A percentile compares a stretch with the other conserved stretches of the same genome.
These are phyloP conservation scores for Tachystola acroxantha DNA, from an alignment of 2,888 invertebrate species.

Conservation along the genomic window DNA sequence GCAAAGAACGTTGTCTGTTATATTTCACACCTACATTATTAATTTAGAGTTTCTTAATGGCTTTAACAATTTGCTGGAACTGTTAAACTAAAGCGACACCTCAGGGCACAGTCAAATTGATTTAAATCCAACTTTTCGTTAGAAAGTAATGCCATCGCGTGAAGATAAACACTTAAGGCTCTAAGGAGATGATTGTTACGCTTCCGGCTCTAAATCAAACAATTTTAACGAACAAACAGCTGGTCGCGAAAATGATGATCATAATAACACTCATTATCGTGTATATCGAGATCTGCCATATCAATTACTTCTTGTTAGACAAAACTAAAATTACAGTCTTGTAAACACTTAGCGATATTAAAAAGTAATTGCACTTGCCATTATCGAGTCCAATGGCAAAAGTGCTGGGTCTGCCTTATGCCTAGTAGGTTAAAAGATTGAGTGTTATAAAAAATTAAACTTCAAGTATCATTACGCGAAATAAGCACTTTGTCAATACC, in stretches of 20 bases:
- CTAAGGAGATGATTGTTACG: conserved; percentile 25
- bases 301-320: conserved; percentile 35
- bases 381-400: conserved; percentile 11
- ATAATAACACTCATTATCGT: conserved; percentile 35
- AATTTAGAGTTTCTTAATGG: conserved; percentile 4
- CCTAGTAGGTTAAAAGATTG: conserved; percentile 8
- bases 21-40: conserved; percentile 1
- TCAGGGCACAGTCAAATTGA: conserved; percentile 22
- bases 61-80: conserved; percentile 4
- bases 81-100: conserved; percentile 4
- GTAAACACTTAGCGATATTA: conserved; percentile 17
- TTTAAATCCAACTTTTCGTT: conserved; percentile 32
- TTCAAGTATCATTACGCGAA: conserved; percentile 10
- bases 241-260: conserved; percentile 24
- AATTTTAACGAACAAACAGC: conserved; percentile 24
- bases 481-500: conserved; percentile 10
- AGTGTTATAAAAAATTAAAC: conserved; percentile 7
- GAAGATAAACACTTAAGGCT: conserved; percentile 28
- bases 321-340: conserved; percentile 27
- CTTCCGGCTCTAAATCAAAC: conserved; percentile 42
- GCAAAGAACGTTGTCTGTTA: background rate
- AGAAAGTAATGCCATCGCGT: conserved; percentile 41
- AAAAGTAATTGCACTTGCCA: conserved; percentile 14
- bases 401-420: conserved; percentile 8
- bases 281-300: conserved; percentile 21